These are phyloP conservation scores for Eurois occulta DNA, from an alignment of 2,888 invertebrate species.

Conservation along the genomic window DNA sequence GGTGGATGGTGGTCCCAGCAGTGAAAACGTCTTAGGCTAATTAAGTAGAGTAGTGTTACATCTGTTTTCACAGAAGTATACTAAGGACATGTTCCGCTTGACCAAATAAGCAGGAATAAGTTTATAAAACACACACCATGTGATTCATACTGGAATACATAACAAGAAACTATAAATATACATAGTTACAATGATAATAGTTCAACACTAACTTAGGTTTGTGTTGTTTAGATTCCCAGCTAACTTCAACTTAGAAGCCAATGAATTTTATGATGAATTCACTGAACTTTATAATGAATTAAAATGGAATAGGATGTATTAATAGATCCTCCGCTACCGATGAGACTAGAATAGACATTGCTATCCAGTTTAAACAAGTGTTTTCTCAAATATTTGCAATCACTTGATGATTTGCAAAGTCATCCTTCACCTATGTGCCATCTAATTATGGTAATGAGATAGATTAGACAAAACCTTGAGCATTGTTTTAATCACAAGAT, in stretches of 20 bases:
- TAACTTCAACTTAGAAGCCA: background rate
- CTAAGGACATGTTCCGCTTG: constrained; percentile 6
- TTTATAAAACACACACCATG: constrained; percentile 49
- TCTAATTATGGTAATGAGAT: background rate
- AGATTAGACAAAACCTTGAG: too few species aligned
- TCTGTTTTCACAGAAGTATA: background rate
- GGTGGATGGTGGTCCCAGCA: background rate
- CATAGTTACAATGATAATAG: constrained; percentile 18
- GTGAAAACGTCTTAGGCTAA: background rate
- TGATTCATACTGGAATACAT: constrained; percentile 39
- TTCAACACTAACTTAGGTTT: background rate
- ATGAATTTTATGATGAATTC: background rate
- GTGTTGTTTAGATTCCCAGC: background rate
- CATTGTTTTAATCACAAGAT: background rate
- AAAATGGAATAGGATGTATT: background rate
- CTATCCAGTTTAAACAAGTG: background rate
- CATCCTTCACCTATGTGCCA: background rate
- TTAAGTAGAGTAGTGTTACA: background rate
- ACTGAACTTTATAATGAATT: background rate
- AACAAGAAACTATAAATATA: constrained; percentile 34
- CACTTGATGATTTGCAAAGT: background rate
- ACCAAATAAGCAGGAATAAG: constrained; percentile 21
- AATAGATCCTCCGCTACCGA: too few species aligned
- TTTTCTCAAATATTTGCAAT: background rate
- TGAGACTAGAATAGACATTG: background rate